Base-by-base conservation (phyloP, 2,888 invertebrate genomes). In the Neoascia interrupta region DNA sequence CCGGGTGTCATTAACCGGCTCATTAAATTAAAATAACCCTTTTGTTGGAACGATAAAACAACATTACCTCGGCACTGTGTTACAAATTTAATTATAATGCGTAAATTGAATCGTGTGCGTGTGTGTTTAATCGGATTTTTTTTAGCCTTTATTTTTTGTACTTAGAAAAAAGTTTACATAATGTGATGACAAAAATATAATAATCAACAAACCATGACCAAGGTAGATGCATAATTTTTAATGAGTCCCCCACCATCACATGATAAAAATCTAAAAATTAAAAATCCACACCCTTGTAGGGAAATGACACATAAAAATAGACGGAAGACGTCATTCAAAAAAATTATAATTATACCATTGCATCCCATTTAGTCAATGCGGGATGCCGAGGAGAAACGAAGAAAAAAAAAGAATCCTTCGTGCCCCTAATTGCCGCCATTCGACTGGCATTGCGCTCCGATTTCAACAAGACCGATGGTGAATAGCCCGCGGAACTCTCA, bases 1-100 rank as follows among this genome's bases (percentile, higher is more conserved):
- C 36, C 23, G 56, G 60, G 51, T 51, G 66, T 68, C 66, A 79
- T 79, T 79, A 79, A 79, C 66, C 68, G 79, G 68, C 68, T 79
- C 79, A 79, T 79, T 79, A 79, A 79, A 79, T 79, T 79, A 73
- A 79, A 73, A 79, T 68, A 66, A 79, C 64, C 79, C 79, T 79
- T 70, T 79, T 79, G 66, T 61, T 79, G 49, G 61, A 64, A 51
- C 68, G 66, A 79, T 68, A 66, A 79, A 61, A 73, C 54, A 72
- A 66, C 72, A 76, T 70, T 45, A 76, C 63, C 26, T 39, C 34
- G 28, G 37, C 34, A 49, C 53, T 53, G 60, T 64, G 66, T 60
- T 72, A 79, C 54, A 73, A 79, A 79, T 79, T 79, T 73, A 73
- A 79, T 79, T 79, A 79, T 73, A 64, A 47, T 26, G 47, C 53